phyloP scores from a whole-genome alignment of 2,113 vertebrate species.

The Crotalus horridus region DNA sequence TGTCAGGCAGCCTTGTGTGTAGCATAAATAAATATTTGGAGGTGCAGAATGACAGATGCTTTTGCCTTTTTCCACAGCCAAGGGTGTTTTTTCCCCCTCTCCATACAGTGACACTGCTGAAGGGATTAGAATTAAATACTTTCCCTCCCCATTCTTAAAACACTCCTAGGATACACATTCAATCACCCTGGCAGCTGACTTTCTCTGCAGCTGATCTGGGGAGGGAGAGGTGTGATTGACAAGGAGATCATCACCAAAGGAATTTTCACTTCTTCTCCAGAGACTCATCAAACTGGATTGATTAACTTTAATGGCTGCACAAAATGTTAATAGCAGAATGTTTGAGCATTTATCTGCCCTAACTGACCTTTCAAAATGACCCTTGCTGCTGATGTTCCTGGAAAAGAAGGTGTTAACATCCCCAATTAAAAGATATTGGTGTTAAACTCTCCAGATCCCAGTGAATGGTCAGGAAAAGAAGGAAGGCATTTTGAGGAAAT shows the following conservation, averaged over 20 bases:
- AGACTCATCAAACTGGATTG: background rate
- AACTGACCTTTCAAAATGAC: conserved; percentile 6
- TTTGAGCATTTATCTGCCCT: background rate
- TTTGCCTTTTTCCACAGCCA: background rate
- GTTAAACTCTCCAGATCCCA: background rate
- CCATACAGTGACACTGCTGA: background rate
- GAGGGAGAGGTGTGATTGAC: background rate
- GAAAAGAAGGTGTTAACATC: background rate
- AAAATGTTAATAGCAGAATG: background rate
- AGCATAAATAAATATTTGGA: background rate
- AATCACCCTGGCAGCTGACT: accelerated
- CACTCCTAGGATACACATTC: background rate
- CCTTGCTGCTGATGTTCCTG: accelerated
- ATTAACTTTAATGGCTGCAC: background rate
- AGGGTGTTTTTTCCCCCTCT: background rate
- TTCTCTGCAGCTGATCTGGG: background rate
- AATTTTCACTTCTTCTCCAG: background rate
- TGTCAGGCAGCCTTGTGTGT: conserved; percentile 14
- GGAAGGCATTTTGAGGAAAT: background rate
- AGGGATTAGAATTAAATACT: background rate
- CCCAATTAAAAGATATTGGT: background rate
- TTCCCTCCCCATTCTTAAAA: accelerated
- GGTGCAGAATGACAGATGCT: background rate
- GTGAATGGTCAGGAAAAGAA: background rate
- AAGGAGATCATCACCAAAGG: conserved; percentile 11